Evolutionary conservation across 2,797 vertebrate species (phyloP), one percentile per base, ranked within the genome.

Genomic region (Cryptoblepharus egeriae): DNA sequence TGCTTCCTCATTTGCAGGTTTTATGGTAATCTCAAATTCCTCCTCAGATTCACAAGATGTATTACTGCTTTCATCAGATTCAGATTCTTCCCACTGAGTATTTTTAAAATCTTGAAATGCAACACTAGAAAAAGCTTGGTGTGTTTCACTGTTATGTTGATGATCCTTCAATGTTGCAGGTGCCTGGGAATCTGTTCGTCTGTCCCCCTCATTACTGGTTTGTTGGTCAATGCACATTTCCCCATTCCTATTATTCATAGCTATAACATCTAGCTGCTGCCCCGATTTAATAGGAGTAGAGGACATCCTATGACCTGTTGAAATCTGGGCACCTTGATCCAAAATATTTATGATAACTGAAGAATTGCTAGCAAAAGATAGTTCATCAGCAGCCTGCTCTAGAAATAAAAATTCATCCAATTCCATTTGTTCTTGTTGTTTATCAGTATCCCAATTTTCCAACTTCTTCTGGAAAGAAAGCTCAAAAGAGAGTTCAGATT

Each of bases 351-450:
- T 90, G 69, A 99, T 95, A 89, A 99, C 98, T 2, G 99, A 99
- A 26, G 98, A 99, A 96, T 98, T 99, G 81, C 98, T 99, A 3
- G 98, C 98, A 94, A 99, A 99, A 76, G 99, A 99, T 65, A 98
- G 94, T 93, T 99, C 98, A 86, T 98, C 97, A 13, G 98, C 98
- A n/a, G 97, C 98, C 91, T 97, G 96, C 91, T 99, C 98, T 87
- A 99, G 95, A 88, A 99, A 96, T 92, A 99, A 97, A 95, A 99
- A 99, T 92, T 99, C 99, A 87, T 98, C 97, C 90, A 99, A 95
- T 95, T 99, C 98, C 74, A 96, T 90, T 85, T 89, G 96, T 88
- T 99, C 99, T 81, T 95, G 88, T 88, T 96, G 96, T 82, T 92
- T 96, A 85, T 97, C 95, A 39, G 91, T 93, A 77, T 98, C 97